Conservation (phyloP, 2,888 invertebrate species). For the Adela reaumurella region DNA sequence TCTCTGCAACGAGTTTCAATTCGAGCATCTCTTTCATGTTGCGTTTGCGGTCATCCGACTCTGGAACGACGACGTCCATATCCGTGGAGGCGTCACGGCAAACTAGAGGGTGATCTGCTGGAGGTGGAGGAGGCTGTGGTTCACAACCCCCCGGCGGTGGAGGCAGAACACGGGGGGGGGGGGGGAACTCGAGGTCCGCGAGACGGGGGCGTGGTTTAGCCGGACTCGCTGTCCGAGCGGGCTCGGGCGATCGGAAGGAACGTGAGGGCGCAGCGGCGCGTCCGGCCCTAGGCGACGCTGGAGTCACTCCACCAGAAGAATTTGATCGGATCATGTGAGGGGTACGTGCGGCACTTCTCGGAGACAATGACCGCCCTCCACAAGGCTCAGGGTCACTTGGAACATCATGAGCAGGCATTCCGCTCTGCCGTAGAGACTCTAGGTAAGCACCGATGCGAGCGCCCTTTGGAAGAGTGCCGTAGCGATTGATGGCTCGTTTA, state of each 20-base stretch:
- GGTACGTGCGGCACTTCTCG: conserved; percentile 61
- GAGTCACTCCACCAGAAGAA: conserved; percentile 78
- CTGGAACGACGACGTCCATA: conserved; percentile 65
- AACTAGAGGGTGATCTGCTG: conserved; percentile 20
- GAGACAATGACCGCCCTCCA: conserved; percentile 58
- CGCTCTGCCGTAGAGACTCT: conserved; percentile 85
- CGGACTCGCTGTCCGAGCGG: conserved; percentile 56
- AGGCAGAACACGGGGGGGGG: conserved; percentile 76
- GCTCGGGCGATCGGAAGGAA: conserved; percentile 53
- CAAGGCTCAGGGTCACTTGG: conserved; percentile 18
- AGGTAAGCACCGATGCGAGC: conserved; percentile 95
- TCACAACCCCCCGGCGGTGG: conserved; percentile 70
- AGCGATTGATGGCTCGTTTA: conserved; percentile 88
- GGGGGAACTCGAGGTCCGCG: conserved; percentile 84
- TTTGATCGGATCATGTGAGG: conserved; percentile 88
- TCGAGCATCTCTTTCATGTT: conserved; percentile 81
- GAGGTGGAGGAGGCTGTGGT: conserved; percentile 45
- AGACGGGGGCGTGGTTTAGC: conserved; percentile 70
- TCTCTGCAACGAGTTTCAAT: conserved; percentile 76
- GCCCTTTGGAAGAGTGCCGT: conserved; percentile 95
- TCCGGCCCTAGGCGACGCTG: conserved; percentile 36
- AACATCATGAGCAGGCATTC: conserved; percentile 25
- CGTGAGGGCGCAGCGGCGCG: conserved; percentile 38
- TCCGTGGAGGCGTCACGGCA: conserved; percentile 71
- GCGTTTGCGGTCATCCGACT: conserved; percentile 29